Base-by-base conservation (phyloP, 2,888 invertebrate genomes). In the Balanococcus diminutus region DNA sequence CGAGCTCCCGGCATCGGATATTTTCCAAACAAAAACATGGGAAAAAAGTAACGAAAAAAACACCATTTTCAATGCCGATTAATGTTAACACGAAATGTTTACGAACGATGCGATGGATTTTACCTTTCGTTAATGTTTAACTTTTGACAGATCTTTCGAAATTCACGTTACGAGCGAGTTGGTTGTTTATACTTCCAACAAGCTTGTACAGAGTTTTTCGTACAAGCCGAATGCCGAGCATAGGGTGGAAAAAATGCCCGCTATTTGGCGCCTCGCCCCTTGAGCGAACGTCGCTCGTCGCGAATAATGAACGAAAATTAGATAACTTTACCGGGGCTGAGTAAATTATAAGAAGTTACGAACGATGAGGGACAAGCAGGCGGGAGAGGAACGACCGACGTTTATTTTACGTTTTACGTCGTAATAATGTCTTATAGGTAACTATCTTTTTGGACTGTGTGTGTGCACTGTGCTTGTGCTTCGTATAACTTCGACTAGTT, bases 1-100 rank as follows among this genome's bases (percentile, higher is more conserved):
- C 56, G 56, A 56, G 56, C 56, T 56, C 22, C 56, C 56, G 56
- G 56, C 56, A 56, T 56, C 56, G 14, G 51, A 51, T 51, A 51
- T 51, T 51, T n/a, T 51, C 19, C 5, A 51, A 51, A 56, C 56
- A 56, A 67, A 67, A 67, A 67, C 67, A 67, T n/a, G n/a, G 28
- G 28, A 67, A 67, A 14, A 28, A 67, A 11, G 67, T 56, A 56
- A 56, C 56, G 22, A 31, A 67, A 28, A 67, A 28, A 28, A 67
- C 67, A 28, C 67, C 67, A 67, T 67, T 67, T 28, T 67, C 67
- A 28, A 67, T 67, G 31, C 28, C 67, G 67, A 67, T 67, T 67
- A n/a, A n/a, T n/a, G 67, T 67, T 67, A 67, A 67, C 67, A 67
- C 67, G 67, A 67, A 67, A 67, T 67, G 67, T 67, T 67, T 67